Conservation (phyloP, 2,797 vertebrate genomes). For the Alcedo quadribrachys region DNA sequence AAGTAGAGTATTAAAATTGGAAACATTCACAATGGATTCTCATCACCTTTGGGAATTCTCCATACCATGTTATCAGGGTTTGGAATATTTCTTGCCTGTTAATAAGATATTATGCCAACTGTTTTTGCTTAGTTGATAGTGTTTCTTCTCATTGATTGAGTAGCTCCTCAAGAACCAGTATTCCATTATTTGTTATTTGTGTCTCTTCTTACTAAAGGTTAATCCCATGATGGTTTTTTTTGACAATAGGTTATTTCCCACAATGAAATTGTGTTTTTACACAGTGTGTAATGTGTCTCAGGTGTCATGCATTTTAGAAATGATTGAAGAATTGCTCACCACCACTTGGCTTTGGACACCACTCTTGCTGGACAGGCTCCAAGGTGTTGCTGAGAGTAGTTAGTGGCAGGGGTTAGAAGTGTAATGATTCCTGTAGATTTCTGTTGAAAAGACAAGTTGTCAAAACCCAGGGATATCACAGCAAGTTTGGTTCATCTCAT, state of each 20-base stretch:
- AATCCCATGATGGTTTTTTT: no score
- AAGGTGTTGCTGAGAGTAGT: background rate
- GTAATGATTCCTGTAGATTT: background rate
- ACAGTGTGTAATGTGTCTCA: background rate
- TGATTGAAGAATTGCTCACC: background rate
- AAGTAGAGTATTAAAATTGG: constrained; percentile 72
- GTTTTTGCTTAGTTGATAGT: no score
- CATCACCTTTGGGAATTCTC: no score
- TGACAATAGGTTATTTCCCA: no score
- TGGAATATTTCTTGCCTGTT: no score
- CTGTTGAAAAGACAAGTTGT: background rate
- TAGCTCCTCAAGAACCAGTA: background rate
- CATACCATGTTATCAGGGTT: no score
- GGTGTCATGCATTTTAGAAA: background rate
- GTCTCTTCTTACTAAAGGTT: no score
- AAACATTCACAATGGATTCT: no score
- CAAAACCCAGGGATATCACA: background rate
- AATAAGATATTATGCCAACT: no score
- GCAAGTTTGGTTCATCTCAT: background rate
- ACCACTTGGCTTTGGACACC: background rate
- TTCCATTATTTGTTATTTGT: no score
- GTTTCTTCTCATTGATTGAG: background rate
- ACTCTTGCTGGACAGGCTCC: background rate
- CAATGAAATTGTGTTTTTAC: background rate
- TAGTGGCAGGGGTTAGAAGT: background rate